These are phyloP conservation scores for Ceyx cyanopectus DNA, from an alignment of 2,113 vertebrate species.

Conservation along the genomic window DNA sequence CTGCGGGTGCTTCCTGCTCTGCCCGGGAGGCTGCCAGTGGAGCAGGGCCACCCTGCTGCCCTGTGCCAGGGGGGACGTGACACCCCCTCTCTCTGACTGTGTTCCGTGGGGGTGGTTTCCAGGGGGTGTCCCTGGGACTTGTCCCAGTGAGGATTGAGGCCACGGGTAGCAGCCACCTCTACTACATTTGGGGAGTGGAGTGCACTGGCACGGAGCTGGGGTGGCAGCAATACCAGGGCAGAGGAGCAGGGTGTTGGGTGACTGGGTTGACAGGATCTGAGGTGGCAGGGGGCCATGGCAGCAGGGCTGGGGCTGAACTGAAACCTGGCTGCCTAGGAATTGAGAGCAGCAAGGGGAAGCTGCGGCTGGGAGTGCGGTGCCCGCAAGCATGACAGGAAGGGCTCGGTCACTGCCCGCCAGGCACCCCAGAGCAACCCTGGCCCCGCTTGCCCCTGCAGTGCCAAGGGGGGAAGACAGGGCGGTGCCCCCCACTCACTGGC, in stretches of 20 bases:
- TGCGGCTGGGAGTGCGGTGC: slow-evolving; percentile 72
- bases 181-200: neutral
- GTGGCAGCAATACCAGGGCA: neutral
- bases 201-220: neutral
- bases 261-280: neutral
- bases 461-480: neutral
- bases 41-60: neutral
- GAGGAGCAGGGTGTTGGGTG: neutral
- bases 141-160: neutral
- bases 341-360: slow-evolving; percentile 77
- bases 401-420: neutral
- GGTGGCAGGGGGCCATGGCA: neutral
- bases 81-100: neutral
- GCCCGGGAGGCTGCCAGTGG: neutral
- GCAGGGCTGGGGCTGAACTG: neutral
- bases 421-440: neutral
- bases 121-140: rapidly evolving
- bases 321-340: slow-evolving; percentile 70
- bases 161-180: rapidly evolving
- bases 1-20: slow-evolving; percentile 62
- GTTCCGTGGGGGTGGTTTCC: rapidly evolving
- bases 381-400: slow-evolving; percentile 78
- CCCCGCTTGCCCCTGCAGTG: neutral
- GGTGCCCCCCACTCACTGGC: neutral
- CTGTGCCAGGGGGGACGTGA: rapidly evolving